Percentiles rank a stretch among this genome's conserved stretches.
phyloP scores from a whole-genome alignment of 2,797 vertebrate genomes.

The Netta rufina region DNA sequence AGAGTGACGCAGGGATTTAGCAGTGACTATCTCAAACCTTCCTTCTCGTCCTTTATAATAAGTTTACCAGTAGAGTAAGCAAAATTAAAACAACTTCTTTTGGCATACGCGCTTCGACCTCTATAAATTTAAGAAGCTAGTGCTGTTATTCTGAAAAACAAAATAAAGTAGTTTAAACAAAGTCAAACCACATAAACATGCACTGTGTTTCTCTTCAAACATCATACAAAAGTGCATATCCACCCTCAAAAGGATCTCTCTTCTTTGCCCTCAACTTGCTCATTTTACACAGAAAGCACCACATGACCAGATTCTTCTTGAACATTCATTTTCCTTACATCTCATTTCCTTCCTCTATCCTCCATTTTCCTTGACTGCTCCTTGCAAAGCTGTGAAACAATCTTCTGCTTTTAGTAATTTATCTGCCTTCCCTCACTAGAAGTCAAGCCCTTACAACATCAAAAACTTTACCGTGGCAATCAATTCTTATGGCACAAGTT shows the following conservation, averaged over 20 bases:
- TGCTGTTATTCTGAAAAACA: not conserved
- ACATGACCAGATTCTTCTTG: not conserved
- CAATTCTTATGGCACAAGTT: not conserved
- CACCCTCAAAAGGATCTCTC: not conserved
- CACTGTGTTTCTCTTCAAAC: not conserved
- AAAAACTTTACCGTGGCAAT: not conserved
- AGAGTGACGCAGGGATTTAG: not conserved
- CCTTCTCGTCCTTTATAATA: not conserved
- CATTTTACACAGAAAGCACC: not conserved
- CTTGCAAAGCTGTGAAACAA: not conserved
- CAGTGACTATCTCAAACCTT: not conserved
- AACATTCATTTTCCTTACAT: slow-evolving; percentile 24
- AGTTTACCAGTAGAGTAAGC: not conserved
- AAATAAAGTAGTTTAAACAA: not conserved
- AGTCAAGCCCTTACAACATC: not conserved
- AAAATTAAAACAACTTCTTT: not conserved
- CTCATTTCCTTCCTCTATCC: slow-evolving; percentile 34
- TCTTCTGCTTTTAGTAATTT: not conserved
- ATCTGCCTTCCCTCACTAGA: not conserved
- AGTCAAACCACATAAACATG: not conserved
- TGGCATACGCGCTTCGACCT: not conserved
- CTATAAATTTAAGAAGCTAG: not conserved
- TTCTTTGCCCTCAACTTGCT: not conserved
- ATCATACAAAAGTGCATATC: not conserved
- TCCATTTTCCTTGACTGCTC: not conserved